Base-by-base conservation (phyloP, 2,113 vertebrate genomes). In the Pungitius pungitius region DNA sequence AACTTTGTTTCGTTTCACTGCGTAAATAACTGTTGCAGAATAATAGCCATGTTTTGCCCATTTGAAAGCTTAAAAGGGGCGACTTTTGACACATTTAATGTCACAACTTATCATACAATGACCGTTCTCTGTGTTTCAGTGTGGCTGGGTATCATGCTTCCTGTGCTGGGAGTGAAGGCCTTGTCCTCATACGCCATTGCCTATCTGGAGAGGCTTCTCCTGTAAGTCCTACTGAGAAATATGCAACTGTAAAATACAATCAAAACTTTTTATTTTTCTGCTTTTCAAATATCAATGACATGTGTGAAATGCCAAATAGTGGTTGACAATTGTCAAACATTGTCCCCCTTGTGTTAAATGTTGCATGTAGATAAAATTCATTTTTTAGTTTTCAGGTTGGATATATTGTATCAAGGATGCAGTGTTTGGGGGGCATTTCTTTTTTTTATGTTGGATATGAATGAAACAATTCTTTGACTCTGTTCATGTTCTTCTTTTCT, bases 61-160 rank as follows among this genome's bases (percentile, higher is more conserved):
- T n/a, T n/a, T n/a, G n/a, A n/a, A n/a, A n/a, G n/a, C n/a, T n/a
- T n/a, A n/a, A n/a, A n/a, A n/a, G n/a, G n/a, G n/a, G n/a, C n/a
- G n/a, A n/a, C n/a, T n/a, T n/a, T n/a, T n/a, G n/a, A n/a, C n/a
- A n/a, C n/a, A n/a, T 49, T 37, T 14, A 30, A 17, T 37, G 27
- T 18, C 54, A 62, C 49, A 59, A 60, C 24, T 12, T 4, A 0
- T 57, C 33, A 51, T 7, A 22, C 71, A 47, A 30, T 13, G 17
- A 3, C 12, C 35, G 22, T 69, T 71, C 6, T 61, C 52, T 54
- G 68, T 73, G 58, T 84, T 92, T n/a, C 90, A 99, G 98, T 99
- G 81, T 99, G 98, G 97, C 94, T 99, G 8, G 94, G 95, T 0
- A 89, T 99, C 83, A 99, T 99, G 98, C 94, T 99, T 42, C 97